These are phyloP conservation scores for Otocyon megalotis DNA, from an alignment of 2,113 vertebrate genomes.

Conservation along the genomic window DNA sequence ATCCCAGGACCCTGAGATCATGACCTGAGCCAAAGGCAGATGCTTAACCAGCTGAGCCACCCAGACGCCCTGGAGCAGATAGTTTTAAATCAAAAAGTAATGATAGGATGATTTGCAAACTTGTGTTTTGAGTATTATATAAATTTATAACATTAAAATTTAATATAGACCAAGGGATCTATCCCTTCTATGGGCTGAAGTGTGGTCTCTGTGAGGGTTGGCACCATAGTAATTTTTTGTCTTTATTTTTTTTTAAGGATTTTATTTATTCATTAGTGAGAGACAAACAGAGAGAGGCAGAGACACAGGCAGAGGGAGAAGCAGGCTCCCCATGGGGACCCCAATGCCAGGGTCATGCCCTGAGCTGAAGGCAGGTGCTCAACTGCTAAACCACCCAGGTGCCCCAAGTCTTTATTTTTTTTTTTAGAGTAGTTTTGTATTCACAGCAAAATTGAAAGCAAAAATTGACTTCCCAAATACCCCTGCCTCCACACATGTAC, in stretches of 20 bases:
- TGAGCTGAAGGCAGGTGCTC: too few species aligned
- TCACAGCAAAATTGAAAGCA: neutral
- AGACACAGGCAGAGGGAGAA: too few species aligned
- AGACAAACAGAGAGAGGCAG: too few species aligned
- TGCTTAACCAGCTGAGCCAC: too few species aligned
- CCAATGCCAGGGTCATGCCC: too few species aligned
- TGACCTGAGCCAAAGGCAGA: too few species aligned
- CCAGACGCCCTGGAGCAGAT: neutral
- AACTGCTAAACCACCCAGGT: too few species aligned
- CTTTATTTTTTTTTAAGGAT: neutral
- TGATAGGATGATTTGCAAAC: neutral
- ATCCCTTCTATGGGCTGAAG: neutral
- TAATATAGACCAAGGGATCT: neutral
- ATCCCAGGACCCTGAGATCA: too few species aligned
- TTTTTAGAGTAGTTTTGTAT: neutral
- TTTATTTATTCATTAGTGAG: too few species aligned
- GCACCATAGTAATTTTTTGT: neutral
- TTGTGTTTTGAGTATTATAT: neutral
- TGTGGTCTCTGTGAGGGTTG: neutral
- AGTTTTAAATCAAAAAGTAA: constrained; percentile 47
- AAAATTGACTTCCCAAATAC: neutral
- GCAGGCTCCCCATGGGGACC: too few species aligned
- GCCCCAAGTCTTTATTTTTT: neutral
- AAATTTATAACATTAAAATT: neutral
- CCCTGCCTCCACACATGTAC: too few species aligned